Evolutionary conservation across 2,113 vertebrate genomes (phyloP), one percentile per base, ranked within the genome.

Genomic region (Gulo gulo): DNA sequence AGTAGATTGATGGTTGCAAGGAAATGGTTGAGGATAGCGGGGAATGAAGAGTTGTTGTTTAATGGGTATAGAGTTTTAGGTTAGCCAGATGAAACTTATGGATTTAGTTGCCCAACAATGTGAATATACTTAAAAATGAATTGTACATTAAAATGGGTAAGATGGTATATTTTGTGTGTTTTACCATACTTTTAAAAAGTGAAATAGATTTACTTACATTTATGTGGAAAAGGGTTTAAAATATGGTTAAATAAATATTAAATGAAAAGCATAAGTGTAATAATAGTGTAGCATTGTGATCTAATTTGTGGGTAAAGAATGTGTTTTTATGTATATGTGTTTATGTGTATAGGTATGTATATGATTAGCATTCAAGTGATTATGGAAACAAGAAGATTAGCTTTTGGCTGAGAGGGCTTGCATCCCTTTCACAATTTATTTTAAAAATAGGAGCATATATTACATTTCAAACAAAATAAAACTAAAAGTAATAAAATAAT

Each of bases 381-480:
- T 83, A 39, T 16, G 4, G 7, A 45, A 31, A 63, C 26, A 13
- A 11, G 47, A 90, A 57, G 7, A 63, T 52, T 50, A 93, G 13
- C 13, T 84, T 94, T 80, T 52, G 31, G 3, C 52, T 87, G 36
- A 79, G 1, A 88, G 11, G 76, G 2, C 71, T 81, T 55, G 34
- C 14, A 71, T 63, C 4, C 2, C 73, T 79, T 94, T 63, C 1
- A 74, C 45, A n/a, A 88, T 76, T 47, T 87, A 65, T 50, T 87
- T 73, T 93, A 85, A 76, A 95, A 61, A 34, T 52, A 82, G 57
- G 55, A 57, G 20, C 57, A 57, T 57, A 57, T 0, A 39, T 86
- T 86, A 71, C 1, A 63, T 73, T 73, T 97, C 18, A 79, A 69
- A 59, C 39, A 76, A 95, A 91, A 65, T n/a, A 11, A 96, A 74